A percentile compares a stretch with the other conserved stretches of the same genome.
Evolutionary conservation across 2,888 invertebrate genomes (phyloP).

Genomic region (Eupithecia inturbata): DNA sequence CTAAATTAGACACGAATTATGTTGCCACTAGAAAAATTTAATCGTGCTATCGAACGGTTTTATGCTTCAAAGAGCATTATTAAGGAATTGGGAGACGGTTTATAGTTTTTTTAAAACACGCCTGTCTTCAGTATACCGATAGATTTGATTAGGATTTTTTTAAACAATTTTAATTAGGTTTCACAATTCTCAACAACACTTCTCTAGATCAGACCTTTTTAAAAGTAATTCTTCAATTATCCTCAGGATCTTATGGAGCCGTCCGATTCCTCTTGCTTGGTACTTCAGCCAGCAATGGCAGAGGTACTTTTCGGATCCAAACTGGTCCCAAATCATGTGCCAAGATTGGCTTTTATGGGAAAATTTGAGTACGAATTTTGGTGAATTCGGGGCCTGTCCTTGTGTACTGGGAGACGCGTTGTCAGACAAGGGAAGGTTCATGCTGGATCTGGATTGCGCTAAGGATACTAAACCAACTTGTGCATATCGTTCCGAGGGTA

Average conservation of each 20-base stretch:
- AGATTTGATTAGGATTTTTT: background rate
- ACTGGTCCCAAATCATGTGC: constrained; percentile 91
- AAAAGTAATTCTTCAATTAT: background rate
- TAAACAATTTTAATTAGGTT: too few species aligned
- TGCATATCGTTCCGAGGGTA: constrained; percentile 93
- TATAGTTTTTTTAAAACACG: too few species aligned
- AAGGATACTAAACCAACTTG: constrained; percentile 95
- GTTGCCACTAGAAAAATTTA: too few species aligned
- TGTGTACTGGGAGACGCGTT: constrained; percentile 96
- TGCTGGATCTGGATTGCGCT: constrained; percentile 96
- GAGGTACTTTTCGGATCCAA: constrained; percentile 82
- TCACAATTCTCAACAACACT: too few species aligned
- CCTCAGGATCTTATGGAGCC: constrained; percentile 91
- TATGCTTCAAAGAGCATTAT: too few species aligned
- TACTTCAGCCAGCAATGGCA: constrained; percentile 96
- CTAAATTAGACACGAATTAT: too few species aligned
- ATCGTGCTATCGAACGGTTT: too few species aligned
- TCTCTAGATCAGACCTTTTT: background rate
- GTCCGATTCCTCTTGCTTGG: constrained; percentile 96
- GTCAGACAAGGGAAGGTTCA: constrained; percentile 95
- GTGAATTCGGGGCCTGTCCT: constrained; percentile 93
- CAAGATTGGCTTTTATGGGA: constrained; percentile 95
- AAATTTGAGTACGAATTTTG: constrained; percentile 91
- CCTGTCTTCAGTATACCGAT: too few species aligned
- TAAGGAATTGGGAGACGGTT: too few species aligned